phyloP scores from a whole-genome alignment of 1,140 invertebrate genomes.

The Alviniconcha marisindica region DNA sequence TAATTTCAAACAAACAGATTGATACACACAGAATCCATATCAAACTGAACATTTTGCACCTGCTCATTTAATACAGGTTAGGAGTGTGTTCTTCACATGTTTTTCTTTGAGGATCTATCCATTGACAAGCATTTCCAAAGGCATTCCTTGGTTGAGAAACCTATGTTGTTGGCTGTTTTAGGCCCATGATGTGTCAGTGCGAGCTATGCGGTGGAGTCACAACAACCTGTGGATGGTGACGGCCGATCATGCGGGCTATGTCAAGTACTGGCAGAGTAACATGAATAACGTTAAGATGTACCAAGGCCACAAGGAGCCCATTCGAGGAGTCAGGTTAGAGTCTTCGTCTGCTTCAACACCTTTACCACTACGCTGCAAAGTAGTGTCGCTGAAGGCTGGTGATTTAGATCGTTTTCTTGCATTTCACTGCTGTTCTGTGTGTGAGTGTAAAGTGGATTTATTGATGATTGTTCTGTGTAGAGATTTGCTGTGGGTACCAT shows the following conservation, averaged over 20 bases:
- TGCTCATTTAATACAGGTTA: no score
- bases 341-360: neutral
- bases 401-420: neutral
- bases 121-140: no score
- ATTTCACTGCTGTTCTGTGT: neutral
- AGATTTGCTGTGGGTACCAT: no score
- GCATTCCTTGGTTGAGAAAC: no score
- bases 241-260: slow-evolving; percentile 97
- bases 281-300: slow-evolving; percentile 99
- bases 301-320: slow-evolving; percentile 99
- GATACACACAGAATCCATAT: no score
- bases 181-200: slow-evolving; percentile 98
- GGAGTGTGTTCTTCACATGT: no score
- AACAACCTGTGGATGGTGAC: slow-evolving; percentile 99
- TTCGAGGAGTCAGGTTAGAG: slow-evolving; percentile 95
- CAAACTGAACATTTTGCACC: no score
- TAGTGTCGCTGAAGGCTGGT: neutral
- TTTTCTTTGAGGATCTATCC: no score
- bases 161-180: slow-evolving; percentile 74
- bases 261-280: slow-evolving; percentile 99
- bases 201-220: slow-evolving; percentile 99
- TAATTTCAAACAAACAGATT: no score
- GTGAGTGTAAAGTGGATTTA: no score
- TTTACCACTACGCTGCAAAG: neutral
- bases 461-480: no score